Conservation (phyloP, 1,140 invertebrate species). For the Chionoecetes opilio region DNA sequence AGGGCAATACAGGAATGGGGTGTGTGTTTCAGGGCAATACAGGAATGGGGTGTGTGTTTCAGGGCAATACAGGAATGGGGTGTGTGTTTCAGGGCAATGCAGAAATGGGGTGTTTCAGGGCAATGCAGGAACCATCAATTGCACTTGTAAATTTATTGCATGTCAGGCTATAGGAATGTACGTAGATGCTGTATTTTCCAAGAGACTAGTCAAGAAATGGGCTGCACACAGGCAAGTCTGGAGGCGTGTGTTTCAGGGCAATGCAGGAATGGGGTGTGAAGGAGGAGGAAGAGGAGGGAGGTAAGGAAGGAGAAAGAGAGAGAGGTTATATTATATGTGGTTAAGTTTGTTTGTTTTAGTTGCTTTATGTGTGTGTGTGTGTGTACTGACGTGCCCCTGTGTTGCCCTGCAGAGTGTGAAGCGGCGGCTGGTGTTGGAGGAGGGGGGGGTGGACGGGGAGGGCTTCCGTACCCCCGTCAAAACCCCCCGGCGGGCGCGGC, state of each 20-base stretch:
- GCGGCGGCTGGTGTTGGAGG: constrained; percentile 90
- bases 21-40: too few species aligned
- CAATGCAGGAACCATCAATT: too few species aligned
- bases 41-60: background rate
- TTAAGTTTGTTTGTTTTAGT: background rate
- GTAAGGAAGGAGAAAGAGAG: background rate
- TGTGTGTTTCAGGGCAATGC: background rate
- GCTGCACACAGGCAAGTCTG: too few species aligned
- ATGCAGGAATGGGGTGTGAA: too few species aligned
- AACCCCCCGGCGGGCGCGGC: constrained; percentile 81
- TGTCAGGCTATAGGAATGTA: too few species aligned
- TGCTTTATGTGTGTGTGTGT: background rate
- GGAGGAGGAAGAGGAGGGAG: too few species aligned
- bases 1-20: too few species aligned
- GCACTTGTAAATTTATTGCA: background rate
- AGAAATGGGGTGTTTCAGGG: background rate
- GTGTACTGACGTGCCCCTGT: background rate
- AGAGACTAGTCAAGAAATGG: too few species aligned
- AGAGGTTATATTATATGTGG: background rate
- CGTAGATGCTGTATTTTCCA: too few species aligned
- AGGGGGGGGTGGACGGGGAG: constrained; percentile 83
- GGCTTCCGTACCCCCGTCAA: constrained; percentile 86
- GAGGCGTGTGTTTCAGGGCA: too few species aligned
- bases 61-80: constrained; percentile 75
- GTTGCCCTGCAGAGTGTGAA: constrained; percentile 87